phyloP scores from a whole-genome alignment of 53 echinoderm and acorn worm genomes.

The Arbacia lixula region DNA sequence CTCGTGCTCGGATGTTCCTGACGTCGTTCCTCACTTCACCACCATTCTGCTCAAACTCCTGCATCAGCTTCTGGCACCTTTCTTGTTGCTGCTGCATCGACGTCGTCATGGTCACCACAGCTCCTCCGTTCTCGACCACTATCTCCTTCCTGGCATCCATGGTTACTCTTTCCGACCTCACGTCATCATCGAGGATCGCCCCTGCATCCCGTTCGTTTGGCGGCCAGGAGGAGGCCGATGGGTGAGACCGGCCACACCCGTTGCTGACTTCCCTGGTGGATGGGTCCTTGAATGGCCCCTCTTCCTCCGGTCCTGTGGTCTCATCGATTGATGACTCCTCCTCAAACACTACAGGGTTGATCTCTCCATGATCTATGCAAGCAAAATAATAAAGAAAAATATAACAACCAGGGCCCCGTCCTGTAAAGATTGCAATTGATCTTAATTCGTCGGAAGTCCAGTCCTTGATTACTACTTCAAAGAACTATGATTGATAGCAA shows the following conservation, averaged over 20 bases:
- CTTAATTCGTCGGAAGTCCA: too few relatives aligned
- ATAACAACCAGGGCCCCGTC: too few relatives aligned
- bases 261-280: slow-evolving; percentile 15
- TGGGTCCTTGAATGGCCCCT: slow-evolving; percentile 12
- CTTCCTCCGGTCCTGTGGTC: slow-evolving; percentile 35
- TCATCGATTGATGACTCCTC: slow-evolving; percentile 22
- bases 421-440: too few relatives aligned
- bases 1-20: slow-evolving; percentile 33
- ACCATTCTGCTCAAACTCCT: slow-evolving; percentile 9
- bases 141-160: not conserved
- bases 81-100: not conserved
- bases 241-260: not conserved
- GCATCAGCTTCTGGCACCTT: slow-evolving; percentile 33
- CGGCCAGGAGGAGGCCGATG: slow-evolving; percentile 56
- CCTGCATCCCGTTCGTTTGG: slow-evolving; percentile 33
- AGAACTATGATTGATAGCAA: too few relatives aligned
- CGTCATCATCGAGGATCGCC: slow-evolving; percentile 25
- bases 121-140: not conserved
- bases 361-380: slow-evolving; percentile 20
- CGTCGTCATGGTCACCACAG: not conserved
- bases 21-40: slow-evolving; percentile 41
- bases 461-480: too few relatives aligned
- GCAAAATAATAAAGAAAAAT: not conserved
- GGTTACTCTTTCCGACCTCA: slow-evolving; percentile 1
- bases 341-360: slow-evolving; percentile 28